These are phyloP conservation scores for Clitarchus hookeri DNA, from an alignment of 2,888 invertebrate genomes.

Conservation along the genomic window DNA sequence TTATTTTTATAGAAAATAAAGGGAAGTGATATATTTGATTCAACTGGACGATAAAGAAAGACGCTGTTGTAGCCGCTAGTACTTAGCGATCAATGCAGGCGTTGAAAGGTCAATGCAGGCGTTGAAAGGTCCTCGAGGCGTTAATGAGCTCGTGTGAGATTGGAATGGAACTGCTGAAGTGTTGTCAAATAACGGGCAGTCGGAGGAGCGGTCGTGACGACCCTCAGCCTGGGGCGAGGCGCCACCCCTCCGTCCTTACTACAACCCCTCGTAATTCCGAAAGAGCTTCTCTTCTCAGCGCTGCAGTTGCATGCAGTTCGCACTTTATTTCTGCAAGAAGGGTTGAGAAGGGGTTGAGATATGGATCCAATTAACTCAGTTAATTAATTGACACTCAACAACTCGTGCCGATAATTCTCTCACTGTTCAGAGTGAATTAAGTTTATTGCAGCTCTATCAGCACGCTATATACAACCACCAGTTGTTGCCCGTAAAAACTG, in stretches of 20 bases:
- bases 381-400: conserved; percentile 36
- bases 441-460: background rate
- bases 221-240: background rate
- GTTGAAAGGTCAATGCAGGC: too few relatives aligned
- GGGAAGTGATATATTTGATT: too few relatives aligned
- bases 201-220: background rate
- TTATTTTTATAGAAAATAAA: too few relatives aligned
- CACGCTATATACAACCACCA: background rate
- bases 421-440: background rate
- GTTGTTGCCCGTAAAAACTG: background rate
- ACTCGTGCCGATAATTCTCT: conserved; percentile 28
- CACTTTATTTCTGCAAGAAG: background rate
- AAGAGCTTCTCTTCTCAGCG: background rate
- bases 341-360: conserved; percentile 16
- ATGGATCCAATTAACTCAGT: conserved; percentile 30
- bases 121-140: too few relatives aligned
- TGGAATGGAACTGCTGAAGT: background rate
- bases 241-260: background rate
- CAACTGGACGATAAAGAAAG: too few relatives aligned
- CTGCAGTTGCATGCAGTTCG: background rate
- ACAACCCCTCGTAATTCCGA: background rate
- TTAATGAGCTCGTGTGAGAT: too few relatives aligned
- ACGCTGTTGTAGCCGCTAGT: too few relatives aligned
- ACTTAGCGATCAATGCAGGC: too few relatives aligned
- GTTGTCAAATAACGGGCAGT: background rate